Base-by-base conservation (phyloP, 1,140 invertebrate species). In the Drosophila miranda region DNA sequence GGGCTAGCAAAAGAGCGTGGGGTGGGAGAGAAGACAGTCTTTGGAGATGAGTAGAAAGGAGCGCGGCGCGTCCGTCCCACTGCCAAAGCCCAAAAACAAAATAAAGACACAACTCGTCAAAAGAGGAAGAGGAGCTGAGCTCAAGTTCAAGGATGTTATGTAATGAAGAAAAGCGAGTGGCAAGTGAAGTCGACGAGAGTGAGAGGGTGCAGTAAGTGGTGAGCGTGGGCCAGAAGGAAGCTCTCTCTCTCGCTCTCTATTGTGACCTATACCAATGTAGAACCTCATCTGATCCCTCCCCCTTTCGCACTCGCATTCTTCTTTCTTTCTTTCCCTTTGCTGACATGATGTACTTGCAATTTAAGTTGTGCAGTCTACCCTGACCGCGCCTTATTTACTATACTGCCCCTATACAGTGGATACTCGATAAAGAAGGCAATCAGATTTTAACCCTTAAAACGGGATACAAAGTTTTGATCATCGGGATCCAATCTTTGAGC, bases 121-220 rank as follows among this genome's bases (percentile, higher is more conserved):
- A 77, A 64, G 60, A 70, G 62, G 56, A 68, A 70, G 60, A 74
- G 73, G 75, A 77, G 77, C 72, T 68, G 46, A 68, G 77, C 79
- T 89, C 79, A 90, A 90, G 89, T 90, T 90, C 89, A 90, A 90
- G 89, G 84, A 89, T 90, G 82, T 90, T 90, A 90, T 90, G 89
- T 73, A 90, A 90, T 83, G 78, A 64, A 75, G 51, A 53, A 67
- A 57, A 49, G 34, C 46, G 62, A 68, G 49, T 30, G 23, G 28
- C 30, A 11, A 48, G 14, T 21, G 48, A 41, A 41, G 41, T 67
- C 23, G 26, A 42, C 45, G 54, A 21, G 30, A 28, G 34, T 46
- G 69, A 75, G 51, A 60, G 50, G 43, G 54, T 43, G 26, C 57
- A 46, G 49, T 13, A 42, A 63, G 66, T 55, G 72, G 49, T 13